These are phyloP conservation scores for Erethizon dorsatum DNA, from an alignment of 2,797 vertebrate genomes.

Conservation along the genomic window DNA sequence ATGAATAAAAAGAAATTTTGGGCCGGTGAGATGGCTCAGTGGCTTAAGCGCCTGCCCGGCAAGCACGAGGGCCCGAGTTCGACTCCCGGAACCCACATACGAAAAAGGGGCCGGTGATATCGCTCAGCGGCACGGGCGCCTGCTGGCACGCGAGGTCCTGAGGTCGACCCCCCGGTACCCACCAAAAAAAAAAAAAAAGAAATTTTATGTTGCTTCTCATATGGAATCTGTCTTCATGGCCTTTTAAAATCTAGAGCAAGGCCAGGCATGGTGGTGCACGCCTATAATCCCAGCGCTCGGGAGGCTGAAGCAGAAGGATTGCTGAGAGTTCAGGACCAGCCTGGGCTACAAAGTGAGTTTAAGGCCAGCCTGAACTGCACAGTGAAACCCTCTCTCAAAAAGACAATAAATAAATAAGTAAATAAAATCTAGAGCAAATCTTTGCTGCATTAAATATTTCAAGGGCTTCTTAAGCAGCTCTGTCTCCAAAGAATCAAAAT, in stretches of 20 bases:
- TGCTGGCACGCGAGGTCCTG: too few species aligned
- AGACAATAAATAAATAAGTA: neutral
- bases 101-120: too few species aligned
- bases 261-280: neutral
- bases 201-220: conserved; percentile 2
- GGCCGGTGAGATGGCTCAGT: too few species aligned
- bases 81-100: too few species aligned
- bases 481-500: conserved; percentile 56
- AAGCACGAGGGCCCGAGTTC: too few species aligned
- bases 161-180: too few species aligned
- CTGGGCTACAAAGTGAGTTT: neutral
- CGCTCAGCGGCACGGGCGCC: too few species aligned
- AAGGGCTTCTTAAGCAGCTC: conserved; percentile 9
- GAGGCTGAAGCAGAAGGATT: neutral
- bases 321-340: neutral
- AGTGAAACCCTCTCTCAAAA: neutral
- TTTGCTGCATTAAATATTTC: conserved; percentile 63
- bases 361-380: neutral
- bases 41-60: too few species aligned
- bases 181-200: too few species aligned
- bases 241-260: conserved; percentile 1
- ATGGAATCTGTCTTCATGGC: neutral
- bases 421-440: conserved; percentile 24
- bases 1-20: conserved; percentile 59
- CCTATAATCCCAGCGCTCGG: neutral